A percentile compares a stretch with the other conserved stretches of the same genome.
These are phyloP conservation scores for Strigops habroptila DNA, from an alignment of 2,113 vertebrate genomes.

Conservation along the genomic window DNA sequence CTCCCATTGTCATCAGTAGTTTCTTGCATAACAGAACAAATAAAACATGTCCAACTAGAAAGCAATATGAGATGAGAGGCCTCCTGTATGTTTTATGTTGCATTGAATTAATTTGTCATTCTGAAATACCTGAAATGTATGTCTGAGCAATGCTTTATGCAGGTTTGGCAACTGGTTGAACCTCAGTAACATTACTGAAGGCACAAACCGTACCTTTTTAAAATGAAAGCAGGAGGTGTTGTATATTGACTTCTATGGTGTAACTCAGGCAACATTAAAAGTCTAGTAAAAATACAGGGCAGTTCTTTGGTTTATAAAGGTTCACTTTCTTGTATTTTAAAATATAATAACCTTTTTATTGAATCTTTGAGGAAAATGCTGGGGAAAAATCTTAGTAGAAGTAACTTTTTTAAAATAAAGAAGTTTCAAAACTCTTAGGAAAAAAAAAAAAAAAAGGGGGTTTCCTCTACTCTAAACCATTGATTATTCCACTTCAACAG, in stretches of 20 bases:
- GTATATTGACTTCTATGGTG: not conserved
- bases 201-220: not conserved
- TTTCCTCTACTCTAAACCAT: not conserved
- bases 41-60: not conserved
- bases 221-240: not conserved
- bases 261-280: not conserved
- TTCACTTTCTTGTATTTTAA: not conserved
- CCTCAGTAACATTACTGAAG: not conserved
- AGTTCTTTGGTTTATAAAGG: not conserved
- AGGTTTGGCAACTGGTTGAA: not conserved
- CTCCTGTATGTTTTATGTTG: not conserved
- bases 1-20: accelerated
- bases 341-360: not conserved
- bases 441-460: no score
- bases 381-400: not conserved
- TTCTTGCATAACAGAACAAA: not conserved
- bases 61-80: not conserved
- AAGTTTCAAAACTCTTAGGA: not conserved
- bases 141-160: not conserved
- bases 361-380: not conserved
- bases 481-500: not conserved
- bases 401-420: not conserved
- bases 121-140: not conserved
- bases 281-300: not conserved
- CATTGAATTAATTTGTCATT: not conserved